Evolutionary conservation across 2,797 vertebrate species (phyloP), one percentile per base, ranked within the genome.

Genomic region (Tolypeutes matacus): DNA sequence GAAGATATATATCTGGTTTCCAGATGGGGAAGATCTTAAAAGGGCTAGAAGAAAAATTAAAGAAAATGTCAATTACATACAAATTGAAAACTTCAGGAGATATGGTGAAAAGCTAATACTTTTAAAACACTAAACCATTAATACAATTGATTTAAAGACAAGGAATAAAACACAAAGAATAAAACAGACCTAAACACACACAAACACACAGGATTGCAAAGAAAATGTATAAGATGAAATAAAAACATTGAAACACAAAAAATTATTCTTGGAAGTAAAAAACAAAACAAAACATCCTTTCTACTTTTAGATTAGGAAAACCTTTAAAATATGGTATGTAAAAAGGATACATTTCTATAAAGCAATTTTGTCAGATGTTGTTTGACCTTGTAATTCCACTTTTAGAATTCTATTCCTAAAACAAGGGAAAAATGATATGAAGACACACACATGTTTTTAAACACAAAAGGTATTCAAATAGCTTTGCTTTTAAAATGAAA

Each of bases 401-500:
- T 46, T 46, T 9, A 80, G 34, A 93, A 60, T 39, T 65, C 36
- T 46, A 92, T 5, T 76, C 17, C 23, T 39, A 73, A 77, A 36
- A 83, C 34, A 42, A 69, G 29, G 31, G 87, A 64, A 58, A 49
- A 2, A 80, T 25, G 20, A 17, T 49, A 67, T 58, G 46, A 46
- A 46, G 42, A 46, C 42, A 46, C 42, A 9, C 42, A 46, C 42
- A 46, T 46, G 42, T 81, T 87, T 84, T 96, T 62, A 86, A 11
- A 58, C 27, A 70, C 8, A 83, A 72, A 46, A 46, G 34, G 27
- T 83, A 65, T 31, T 81, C 42, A 91, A 83, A 51, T 25, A 89
- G 17, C 23, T 91, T 39, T 64, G 86, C 36, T 84, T 91, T 51
- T 53, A 58, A 85, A 84, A 49, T 81, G 49, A n/a, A 65, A 89